Conservation (phyloP, 2,113 vertebrate genomes). For the Panurus biarmicus region DNA sequence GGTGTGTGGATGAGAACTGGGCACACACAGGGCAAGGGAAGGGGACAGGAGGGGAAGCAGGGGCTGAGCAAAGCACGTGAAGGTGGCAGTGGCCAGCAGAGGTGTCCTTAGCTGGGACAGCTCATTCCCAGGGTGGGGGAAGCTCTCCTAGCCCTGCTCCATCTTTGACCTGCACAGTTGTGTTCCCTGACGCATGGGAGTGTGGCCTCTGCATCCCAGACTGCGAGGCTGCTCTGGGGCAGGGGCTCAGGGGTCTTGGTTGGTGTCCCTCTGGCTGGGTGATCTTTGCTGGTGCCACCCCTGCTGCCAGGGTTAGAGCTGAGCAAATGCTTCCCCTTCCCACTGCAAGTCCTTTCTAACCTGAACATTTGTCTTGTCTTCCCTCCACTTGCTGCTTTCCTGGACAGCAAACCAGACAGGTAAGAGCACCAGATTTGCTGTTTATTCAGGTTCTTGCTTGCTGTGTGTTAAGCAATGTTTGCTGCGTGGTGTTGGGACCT, state of each 20-base stretch:
- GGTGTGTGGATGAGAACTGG: background rate
- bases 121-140: background rate
- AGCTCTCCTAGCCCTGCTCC: background rate
- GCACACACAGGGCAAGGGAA: background rate
- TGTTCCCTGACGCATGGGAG: background rate
- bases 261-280: background rate
- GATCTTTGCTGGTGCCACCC: background rate
- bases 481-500: background rate
- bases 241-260: background rate
- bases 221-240: background rate
- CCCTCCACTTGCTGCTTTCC: constrained; percentile 69
- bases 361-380: constrained; percentile 64
- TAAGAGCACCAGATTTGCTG: constrained; percentile 67
- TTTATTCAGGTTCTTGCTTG: background rate
- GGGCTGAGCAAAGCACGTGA: background rate
- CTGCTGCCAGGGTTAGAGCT: background rate
- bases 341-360: constrained; percentile 69
- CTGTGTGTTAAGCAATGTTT: background rate
- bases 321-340: background rate
- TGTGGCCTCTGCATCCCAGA: background rate
- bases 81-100: background rate
- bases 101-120: background rate
- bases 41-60: background rate
- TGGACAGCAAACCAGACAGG: constrained; percentile 98
- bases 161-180: background rate